Evolutionary conservation across 1,140 invertebrate genomes (phyloP), one percentile per base, ranked within the genome.

Genomic region (Latrodectus geometricus): DNA sequence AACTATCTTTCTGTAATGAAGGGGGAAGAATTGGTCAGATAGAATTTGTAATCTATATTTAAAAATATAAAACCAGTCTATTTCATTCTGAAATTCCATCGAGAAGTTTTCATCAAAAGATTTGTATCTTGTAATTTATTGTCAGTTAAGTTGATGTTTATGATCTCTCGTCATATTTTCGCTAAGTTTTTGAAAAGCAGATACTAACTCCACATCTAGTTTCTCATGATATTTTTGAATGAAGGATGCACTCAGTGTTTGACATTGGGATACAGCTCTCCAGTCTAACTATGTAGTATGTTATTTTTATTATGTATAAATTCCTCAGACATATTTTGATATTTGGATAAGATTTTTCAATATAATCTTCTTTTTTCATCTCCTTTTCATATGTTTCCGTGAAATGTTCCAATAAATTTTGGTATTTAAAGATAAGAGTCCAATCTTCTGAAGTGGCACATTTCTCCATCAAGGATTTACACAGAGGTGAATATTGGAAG

Each of bases 1-100:
- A 9, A n/a, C n/a, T 20, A 75, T 52, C 52, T 75, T 75, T 75
- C 73, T 49, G 49, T 21, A 75, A n/a, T 75, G 73, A 20, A 75
- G 73, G n/a, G n/a, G n/a, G 21, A n/a, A n/a, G n/a, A n/a, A n/a
- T n/a, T n/a, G n/a, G n/a, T n/a, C n/a, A n/a, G n/a, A n/a, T n/a
- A n/a, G 52, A 75, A 75, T 50, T 50, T 75, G 73, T n/a, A 74
- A 49, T 49, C 52, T 74, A 15, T 74, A 52, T 20, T 17, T 15
- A n/a, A 54, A 52, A 74, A 74, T 3, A 49, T 74, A 74, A 74
- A 15, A 74, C 73, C 48, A 20, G 49, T 54, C 50, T 50, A 75
- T 54, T 75, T 75, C n/a, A 75, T 54, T 75, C n/a, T 54, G 73
- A 9, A 75, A 75, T 9, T 75, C 50, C 14, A 54, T n/a, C 49